These are phyloP conservation scores for Mustela erminea DNA, from an alignment of 2,797 vertebrate genomes.

Conservation along the genomic window DNA sequence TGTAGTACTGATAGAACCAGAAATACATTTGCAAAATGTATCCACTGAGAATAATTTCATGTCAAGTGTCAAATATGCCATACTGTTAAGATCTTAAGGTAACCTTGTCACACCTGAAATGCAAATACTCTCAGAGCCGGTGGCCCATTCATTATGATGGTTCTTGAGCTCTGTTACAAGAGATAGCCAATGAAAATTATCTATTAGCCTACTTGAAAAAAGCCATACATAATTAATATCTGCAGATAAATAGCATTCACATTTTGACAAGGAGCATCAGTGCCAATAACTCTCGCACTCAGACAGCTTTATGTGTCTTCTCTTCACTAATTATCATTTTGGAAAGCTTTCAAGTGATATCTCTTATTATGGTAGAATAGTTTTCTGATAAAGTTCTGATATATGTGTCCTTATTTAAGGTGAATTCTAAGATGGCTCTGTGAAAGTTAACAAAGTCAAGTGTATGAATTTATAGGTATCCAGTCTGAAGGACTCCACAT, in stretches of 20 bases:
- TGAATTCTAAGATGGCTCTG: not conserved
- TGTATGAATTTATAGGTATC: not conserved
- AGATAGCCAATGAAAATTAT: constrained; percentile 57
- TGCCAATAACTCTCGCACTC: constrained; percentile 58
- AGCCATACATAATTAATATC: constrained; percentile 62
- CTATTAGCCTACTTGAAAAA: constrained; percentile 67
- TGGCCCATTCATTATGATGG: not conserved
- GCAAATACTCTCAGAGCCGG: not conserved
- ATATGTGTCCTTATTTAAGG: not conserved
- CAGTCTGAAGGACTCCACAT: not conserved
- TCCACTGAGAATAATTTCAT: constrained; percentile 12
- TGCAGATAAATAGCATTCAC: constrained; percentile 67
- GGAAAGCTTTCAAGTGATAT: constrained; percentile 49
- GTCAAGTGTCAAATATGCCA: constrained; percentile 19
- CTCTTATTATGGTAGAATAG: not conserved
- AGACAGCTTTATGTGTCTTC: constrained; percentile 74
- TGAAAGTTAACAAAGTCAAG: constrained; percentile 65
- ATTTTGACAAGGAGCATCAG: constrained; percentile 62
- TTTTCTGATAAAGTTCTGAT: constrained; percentile 56
- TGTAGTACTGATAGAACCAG: not conserved
- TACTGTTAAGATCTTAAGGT: constrained; percentile 53
- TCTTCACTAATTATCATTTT: constrained; percentile 74
- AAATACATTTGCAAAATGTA: constrained; percentile 19
- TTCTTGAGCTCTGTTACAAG: constrained; percentile 22
- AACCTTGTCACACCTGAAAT: constrained; percentile 48